Percentiles rank a stretch among this genome's conserved stretches.
These are phyloP conservation scores for Caenorhabditis afra DNA, from an alignment of 2,888 invertebrate species.

Conservation along the genomic window DNA sequence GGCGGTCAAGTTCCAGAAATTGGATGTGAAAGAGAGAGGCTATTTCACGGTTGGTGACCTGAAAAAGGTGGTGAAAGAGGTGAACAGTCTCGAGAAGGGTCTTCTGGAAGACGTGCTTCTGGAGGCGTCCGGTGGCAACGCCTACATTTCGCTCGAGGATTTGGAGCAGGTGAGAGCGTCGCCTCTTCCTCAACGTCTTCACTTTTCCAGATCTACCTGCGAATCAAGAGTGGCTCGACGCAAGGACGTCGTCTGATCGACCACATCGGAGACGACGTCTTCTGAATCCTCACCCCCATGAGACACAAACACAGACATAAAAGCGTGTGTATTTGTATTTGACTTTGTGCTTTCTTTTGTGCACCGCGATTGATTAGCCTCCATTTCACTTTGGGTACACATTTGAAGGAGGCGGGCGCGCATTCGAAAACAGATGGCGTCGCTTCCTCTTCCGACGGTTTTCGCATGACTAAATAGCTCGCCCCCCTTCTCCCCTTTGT, in stretches of 20 bases:
- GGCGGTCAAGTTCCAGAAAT: slow-evolving; percentile 1
- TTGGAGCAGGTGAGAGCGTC: slow-evolving; percentile 12
- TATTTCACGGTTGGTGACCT: slow-evolving; percentile 21
- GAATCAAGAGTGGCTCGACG: slow-evolving; percentile 26
- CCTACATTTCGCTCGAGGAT: slow-evolving; percentile 10
- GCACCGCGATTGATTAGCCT: slow-evolving; percentile 45
- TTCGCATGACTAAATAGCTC: slow-evolving; percentile 22
- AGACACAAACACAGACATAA: background rate
- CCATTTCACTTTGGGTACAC: slow-evolving; percentile 34
- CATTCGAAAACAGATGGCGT: slow-evolving; percentile 43
- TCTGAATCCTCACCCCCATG: background rate
- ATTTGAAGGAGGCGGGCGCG: too few relatives aligned
- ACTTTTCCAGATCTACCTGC: slow-evolving; percentile 28
- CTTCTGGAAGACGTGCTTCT: slow-evolving; percentile 34
- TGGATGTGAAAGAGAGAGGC: slow-evolving; percentile 20
- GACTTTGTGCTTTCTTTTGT: slow-evolving; percentile 24
- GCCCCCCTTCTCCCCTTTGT: slow-evolving; percentile 16
- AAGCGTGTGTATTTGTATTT: slow-evolving; percentile 19
- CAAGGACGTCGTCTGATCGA: slow-evolving; percentile 43
- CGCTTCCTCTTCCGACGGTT: background rate
- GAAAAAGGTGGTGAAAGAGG: slow-evolving; percentile 9
- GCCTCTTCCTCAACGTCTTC: background rate
- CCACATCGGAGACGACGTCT: slow-evolving; percentile 14
- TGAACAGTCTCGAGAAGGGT: slow-evolving; percentile 16
- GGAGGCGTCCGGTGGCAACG: slow-evolving; percentile 24